These are phyloP conservation scores for Pseudotriccus pelzelni DNA, from an alignment of 2,797 vertebrate genomes.

Conservation along the genomic window DNA sequence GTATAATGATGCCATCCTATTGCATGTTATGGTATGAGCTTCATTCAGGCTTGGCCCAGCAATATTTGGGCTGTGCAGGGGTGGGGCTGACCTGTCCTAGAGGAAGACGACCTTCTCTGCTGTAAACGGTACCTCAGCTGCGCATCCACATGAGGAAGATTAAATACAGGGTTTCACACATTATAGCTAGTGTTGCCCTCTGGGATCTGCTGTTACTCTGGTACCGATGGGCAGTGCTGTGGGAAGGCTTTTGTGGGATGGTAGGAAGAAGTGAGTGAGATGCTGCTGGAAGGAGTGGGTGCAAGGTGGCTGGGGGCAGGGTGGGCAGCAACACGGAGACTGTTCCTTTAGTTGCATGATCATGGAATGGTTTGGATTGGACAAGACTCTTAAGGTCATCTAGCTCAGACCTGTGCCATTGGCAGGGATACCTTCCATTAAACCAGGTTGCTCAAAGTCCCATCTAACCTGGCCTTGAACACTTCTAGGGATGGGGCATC, in stretches of 20 bases:
- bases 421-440: not conserved
- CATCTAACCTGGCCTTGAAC: rapidly evolving
- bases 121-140: not conserved
- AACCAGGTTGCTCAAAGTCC: not conserved
- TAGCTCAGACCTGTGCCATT: not conserved
- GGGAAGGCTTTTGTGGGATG: not conserved
- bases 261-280: not conserved
- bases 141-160: not conserved
- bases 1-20: not conserved
- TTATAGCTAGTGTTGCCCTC: not conserved
- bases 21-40: not conserved
- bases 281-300: not conserved
- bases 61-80: not conserved
- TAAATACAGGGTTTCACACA: not conserved
- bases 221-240: rapidly evolving
- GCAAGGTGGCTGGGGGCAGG: not conserved
- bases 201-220: not conserved
- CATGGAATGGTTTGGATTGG: not conserved
- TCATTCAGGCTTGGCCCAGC: not conserved
- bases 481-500: not conserved
- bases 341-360: not conserved
- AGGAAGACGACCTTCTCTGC: not conserved
- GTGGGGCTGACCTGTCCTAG: not conserved
- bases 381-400: not conserved
- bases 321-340: not conserved